phyloP scores from a whole-genome alignment of 1,140 invertebrate species.

The Pissodes strobi region DNA sequence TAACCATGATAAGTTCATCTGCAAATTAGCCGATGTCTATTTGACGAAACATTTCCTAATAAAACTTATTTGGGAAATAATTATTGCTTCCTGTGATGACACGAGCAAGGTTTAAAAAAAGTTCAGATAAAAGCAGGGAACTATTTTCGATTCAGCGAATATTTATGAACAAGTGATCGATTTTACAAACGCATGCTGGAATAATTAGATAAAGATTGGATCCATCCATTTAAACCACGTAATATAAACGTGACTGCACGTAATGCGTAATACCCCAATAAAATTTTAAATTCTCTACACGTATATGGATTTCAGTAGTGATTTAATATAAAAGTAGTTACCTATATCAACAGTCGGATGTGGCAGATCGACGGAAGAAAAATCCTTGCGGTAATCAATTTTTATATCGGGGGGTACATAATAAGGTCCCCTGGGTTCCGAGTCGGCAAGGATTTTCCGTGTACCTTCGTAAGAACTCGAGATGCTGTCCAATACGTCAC shows the following conservation, averaged over 20 bases:
- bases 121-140: too few relatives aligned
- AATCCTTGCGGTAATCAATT: conserved; percentile 38
- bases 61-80: too few relatives aligned
- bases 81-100: too few relatives aligned
- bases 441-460: conserved; percentile 56
- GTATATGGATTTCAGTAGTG: conserved; percentile 19
- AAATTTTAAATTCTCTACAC: conserved; percentile 10
- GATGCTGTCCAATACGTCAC: conserved; percentile 59
- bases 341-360: conserved; percentile 56
- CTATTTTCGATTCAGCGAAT: too few relatives aligned
- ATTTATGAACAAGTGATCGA: background rate
- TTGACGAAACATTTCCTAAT: too few relatives aligned
- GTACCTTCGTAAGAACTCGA: conserved; percentile 59
- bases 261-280: conserved; percentile 9
- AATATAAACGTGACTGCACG: conserved; percentile 9
- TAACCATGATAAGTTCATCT: too few relatives aligned
- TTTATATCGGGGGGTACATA: conserved; percentile 49
- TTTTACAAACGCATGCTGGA: conserved; percentile 1
- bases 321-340: conserved; percentile 33
- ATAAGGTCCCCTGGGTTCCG: conserved; percentile 51
- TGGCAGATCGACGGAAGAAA: conserved; percentile 47
- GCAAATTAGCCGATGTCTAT: too few relatives aligned
- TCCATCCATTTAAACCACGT: background rate
- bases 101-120: too few relatives aligned
- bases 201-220: background rate